These are phyloP conservation scores for Lates japonicus DNA, from an alignment of 2,797 vertebrate species.

Conservation along the genomic window DNA sequence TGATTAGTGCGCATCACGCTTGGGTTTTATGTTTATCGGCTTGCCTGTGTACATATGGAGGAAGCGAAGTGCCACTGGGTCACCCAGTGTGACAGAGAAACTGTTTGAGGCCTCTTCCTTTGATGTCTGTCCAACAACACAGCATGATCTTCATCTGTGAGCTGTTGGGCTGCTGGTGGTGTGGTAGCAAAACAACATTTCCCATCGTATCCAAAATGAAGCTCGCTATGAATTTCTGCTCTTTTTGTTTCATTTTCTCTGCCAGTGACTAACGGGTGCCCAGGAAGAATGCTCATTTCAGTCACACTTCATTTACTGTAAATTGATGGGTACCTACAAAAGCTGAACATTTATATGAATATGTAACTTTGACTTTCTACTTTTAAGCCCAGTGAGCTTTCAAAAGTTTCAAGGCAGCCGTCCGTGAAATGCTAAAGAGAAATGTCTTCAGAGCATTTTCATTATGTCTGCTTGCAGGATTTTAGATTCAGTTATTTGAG, in stretches of 20 bases:
- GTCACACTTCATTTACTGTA: conserved; percentile 32
- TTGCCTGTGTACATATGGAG: conserved; percentile 67
- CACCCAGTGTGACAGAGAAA: conserved; percentile 69
- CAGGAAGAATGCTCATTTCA: conserved; percentile 10
- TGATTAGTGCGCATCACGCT: background rate
- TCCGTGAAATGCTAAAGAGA: background rate
- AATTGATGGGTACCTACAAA: conserved; percentile 18
- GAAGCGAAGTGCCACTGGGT: conserved; percentile 65
- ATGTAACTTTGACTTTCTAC: background rate
- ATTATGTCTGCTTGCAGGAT: background rate
- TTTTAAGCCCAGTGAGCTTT: background rate
- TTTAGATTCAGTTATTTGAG: background rate
- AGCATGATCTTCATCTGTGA: conserved; percentile 57
- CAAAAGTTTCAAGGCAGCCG: background rate
- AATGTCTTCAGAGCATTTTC: background rate
- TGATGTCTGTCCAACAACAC: conserved; percentile 73
- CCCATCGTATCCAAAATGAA: conserved; percentile 9
- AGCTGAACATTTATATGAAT: background rate
- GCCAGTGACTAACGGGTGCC: background rate
- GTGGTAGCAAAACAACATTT: conserved; percentile 48
- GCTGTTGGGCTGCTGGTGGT: conserved; percentile 37
- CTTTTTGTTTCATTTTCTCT: conserved; percentile 13
- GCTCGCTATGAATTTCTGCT: background rate
- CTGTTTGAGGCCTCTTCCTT: conserved; percentile 67
- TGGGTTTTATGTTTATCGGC: conserved; percentile 18